Conservation (phyloP, 2,888 invertebrate species). For the Timandra comae region DNA sequence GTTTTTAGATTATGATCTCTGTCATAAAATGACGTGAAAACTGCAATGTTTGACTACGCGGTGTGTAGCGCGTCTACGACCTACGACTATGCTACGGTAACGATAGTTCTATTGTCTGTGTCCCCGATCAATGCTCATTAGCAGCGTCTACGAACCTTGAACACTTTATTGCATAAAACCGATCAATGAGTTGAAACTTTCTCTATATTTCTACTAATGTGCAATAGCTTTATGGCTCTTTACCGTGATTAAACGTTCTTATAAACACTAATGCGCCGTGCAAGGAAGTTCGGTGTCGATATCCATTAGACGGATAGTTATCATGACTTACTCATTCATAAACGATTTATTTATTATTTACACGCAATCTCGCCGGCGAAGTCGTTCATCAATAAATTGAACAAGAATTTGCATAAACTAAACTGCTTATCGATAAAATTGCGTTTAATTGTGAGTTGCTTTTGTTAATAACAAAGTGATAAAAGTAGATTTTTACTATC, state of each 20-base stretch:
- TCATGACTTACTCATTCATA: conserved; percentile 43
- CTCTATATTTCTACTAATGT: conserved; percentile 2
- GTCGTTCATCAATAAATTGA: conserved; percentile 48
- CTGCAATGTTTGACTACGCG: no score
- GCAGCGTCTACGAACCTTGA: no score
- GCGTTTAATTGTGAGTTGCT: conserved; percentile 42
- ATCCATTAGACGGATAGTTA: conserved; percentile 57
- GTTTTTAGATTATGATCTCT: no score
- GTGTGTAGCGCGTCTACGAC: neutral
- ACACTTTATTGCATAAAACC: neutral
- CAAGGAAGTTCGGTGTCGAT: conserved; percentile 47
- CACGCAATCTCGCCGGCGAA: conserved; percentile 53
- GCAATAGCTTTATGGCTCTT: conserved; percentile 25
- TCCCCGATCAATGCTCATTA: neutral
- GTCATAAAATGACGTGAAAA: no score
- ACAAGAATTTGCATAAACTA: conserved; percentile 53
- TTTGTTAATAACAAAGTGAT: conserved; percentile 37
- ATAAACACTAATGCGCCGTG: conserved; percentile 31
- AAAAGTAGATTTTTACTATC: conserved; percentile 36
- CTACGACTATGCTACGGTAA: neutral
- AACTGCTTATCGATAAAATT: conserved; percentile 43
- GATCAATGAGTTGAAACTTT: neutral
- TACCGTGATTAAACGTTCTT: conserved; percentile 36
- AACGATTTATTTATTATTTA: conserved; percentile 61
- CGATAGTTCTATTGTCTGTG: neutral